Conservation (phyloP, 1,140 invertebrate species). For the Aphelenchoides fujianensis region DNA sequence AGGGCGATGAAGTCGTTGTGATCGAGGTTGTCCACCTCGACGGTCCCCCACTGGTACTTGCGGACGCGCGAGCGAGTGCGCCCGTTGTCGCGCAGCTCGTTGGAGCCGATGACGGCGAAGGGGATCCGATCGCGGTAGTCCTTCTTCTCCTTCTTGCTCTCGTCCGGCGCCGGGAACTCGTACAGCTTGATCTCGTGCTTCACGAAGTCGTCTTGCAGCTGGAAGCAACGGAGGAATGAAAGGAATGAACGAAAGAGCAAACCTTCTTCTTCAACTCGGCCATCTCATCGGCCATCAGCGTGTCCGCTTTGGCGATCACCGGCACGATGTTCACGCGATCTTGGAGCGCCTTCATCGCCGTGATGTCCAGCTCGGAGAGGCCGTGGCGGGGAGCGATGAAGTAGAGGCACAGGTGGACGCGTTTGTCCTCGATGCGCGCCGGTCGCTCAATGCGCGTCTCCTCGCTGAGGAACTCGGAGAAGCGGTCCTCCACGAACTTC, state of each 20-base stretch:
- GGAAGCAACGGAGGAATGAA: no score
- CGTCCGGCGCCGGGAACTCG: constrained; percentile 88
- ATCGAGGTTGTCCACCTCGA: constrained; percentile 95
- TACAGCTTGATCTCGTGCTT: constrained; percentile 98
- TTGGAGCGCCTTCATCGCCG: constrained; percentile 96
- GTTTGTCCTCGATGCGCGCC: constrained; percentile 85
- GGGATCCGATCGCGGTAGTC: constrained; percentile 69
- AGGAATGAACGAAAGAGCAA: no score
- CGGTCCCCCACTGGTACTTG: constrained; percentile 94
- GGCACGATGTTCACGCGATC: constrained; percentile 97
- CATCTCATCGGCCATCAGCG: constrained; percentile 93
- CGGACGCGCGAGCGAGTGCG: constrained; percentile 67
- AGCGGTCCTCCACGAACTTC: constrained; percentile 94
- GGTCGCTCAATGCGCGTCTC: constrained; percentile 85
- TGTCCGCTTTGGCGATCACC: constrained; percentile 96
- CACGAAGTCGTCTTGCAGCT: constrained; percentile 92
- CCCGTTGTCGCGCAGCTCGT: constrained; percentile 70
- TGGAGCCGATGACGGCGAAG: constrained; percentile 98
- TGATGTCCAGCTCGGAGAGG: constrained; percentile 91
- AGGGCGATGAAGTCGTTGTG: constrained; percentile 98
- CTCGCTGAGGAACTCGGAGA: constrained; percentile 87
- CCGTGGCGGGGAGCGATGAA: constrained; percentile 95
- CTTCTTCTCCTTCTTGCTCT: constrained; percentile 68
- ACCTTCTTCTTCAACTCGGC: constrained; percentile 90
- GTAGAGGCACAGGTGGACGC: constrained; percentile 93